Percentiles rank a stretch among this genome's conserved stretches.
Conservation (phyloP, 1,140 invertebrate genomes). For the Eueides isabella region DNA sequence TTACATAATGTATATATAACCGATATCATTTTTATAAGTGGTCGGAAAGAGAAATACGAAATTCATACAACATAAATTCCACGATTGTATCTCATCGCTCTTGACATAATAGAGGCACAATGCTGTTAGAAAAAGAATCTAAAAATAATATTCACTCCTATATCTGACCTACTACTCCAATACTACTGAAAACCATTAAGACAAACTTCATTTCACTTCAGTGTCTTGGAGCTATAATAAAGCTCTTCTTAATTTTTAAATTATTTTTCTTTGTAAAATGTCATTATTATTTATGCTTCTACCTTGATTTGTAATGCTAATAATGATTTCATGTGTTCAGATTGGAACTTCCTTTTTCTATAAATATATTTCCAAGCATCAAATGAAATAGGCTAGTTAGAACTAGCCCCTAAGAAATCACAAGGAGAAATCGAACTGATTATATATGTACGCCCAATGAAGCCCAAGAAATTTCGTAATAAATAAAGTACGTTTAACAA, state of each 20-base stretch:
- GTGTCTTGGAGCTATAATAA: neutral
- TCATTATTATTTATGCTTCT: neutral
- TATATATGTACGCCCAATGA: no score
- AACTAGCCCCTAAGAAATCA: no score
- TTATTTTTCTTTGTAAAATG: neutral
- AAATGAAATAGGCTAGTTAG: no score
- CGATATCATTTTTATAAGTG: neutral
- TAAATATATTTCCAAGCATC: no score
- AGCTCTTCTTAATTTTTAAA: neutral
- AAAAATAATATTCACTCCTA: conserved; percentile 43
- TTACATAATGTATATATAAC: neutral
- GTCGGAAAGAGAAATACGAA: conserved; percentile 19
- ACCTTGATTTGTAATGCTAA: no score
- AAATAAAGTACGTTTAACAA: no score
- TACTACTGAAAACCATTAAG: conserved; percentile 28
- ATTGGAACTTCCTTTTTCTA: no score
- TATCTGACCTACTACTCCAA: conserved; percentile 35
- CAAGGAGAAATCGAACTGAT: no score
- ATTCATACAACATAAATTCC: conserved; percentile 36
- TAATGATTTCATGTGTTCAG: no score
- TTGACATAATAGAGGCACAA: conserved; percentile 48
- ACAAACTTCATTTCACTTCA: conserved; percentile 27
- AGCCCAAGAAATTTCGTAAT: no score
- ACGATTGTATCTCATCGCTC: conserved; percentile 37
- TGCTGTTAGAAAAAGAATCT: conserved; percentile 37